Base-by-base conservation (phyloP, 2,797 vertebrate species). In the Onychomys torridus region DNA sequence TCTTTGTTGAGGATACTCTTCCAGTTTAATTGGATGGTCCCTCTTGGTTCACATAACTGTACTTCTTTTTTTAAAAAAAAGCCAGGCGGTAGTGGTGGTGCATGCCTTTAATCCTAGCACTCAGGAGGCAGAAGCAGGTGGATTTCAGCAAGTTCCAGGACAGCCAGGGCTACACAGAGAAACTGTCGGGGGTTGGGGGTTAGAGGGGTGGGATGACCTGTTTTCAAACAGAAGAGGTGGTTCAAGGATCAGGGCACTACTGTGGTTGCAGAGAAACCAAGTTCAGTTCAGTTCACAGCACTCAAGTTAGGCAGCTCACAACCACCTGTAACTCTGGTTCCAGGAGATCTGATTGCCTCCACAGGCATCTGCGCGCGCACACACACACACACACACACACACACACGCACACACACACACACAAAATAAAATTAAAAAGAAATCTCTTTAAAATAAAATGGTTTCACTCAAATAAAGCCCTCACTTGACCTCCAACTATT, bases 391-490 rank as follows among this genome's bases (percentile, higher is more conserved):
- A 29, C 55, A 12, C 37, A 63, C 13, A 40, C 23, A 82, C n/a
- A 79, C 73, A 27, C 73, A 43, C 40, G 6, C 9, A 5, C 17
- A 6, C 9, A 34, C 49, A n/a, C 49, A 12, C 52, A n/a, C 40
- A 34, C 32, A 43, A 63, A 83, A 10, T 43, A 34, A 34, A 71
- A 37, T 71, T n/a, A 13, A 46, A 83, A 43, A 83, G 17, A 46
- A n/a, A 23, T 32, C 11, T 65, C 14, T 69, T 83, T 25, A 2
- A 21, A 46, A 61, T 13, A 32, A 49, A 37, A 25, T 27, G 34
- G 63, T 59, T 34, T 46, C 87, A n/a, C 57, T 75, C 59, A 91
- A 73, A 59, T 88, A 63, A 57, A 81, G 63, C 32, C 43, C 46
- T 85, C 29, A 12, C 29, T 27, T 40, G 5, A 29, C 69, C 14